Evolutionary conservation across 2,113 vertebrate species (phyloP), one percentile per base, ranked within the genome.

Genomic region (Pampusana beccarii): DNA sequence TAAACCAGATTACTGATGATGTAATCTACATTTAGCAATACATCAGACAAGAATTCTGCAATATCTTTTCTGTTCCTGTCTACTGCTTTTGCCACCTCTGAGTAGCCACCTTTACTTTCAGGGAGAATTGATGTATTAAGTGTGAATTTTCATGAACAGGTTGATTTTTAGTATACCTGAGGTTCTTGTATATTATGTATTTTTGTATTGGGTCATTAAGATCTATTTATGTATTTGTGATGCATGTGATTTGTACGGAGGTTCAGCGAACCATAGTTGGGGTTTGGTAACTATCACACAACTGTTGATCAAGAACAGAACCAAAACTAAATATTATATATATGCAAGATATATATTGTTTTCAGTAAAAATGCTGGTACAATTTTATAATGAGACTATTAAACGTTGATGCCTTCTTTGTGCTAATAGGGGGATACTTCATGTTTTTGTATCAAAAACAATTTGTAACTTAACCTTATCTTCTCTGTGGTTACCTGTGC

Each of bases 391-490:
- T 34, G 44, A 69, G 50, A 57, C 40, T 95, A 72, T 93, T 92
- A 91, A 95, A 77, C 90, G 18, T 93, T 69, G 74, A 93, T 98
- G 95, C 88, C 91, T 98, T 97, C 91, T 96, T 92, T 42, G 94
- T 96, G 91, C 65, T 86, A 61, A 95, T 64, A 70, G 95, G 88
- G 88, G 67, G 96, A 95, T 96, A 93, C 94, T 91, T 96, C 64
- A 62, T 92, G 95, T 93, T 97, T 98, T 98, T 97, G 78, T 96
- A 98, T 98, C 86, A 97, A 85, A 97, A 97, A 92, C 86, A 91
- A 48, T 71, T 75, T 96, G 62, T 97, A 92, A 95, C 50, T 95
- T 90, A 93, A 95, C 80, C 50, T 84, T 11, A 65, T 31, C 87
- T 73, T 56, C 53, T 87, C 36, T 62, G 83, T 46, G 58, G 17